Percentiles rank a stretch among this genome's conserved stretches.
phyloP scores from a whole-genome alignment of 2,797 vertebrate species.

The Streptopelia turtur region DNA sequence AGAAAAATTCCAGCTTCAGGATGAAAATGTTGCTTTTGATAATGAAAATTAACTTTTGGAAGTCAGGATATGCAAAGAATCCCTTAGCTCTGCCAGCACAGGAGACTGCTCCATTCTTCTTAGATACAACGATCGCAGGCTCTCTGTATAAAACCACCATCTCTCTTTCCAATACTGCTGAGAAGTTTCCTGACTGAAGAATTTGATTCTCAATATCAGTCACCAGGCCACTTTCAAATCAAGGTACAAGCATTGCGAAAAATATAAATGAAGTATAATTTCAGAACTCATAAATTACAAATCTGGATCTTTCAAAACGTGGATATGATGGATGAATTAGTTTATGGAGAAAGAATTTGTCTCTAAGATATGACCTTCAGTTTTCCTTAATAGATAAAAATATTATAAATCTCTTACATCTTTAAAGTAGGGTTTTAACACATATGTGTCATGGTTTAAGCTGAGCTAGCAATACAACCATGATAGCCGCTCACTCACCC shows the following conservation, averaged over 20 bases:
- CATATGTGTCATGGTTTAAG: not conserved
- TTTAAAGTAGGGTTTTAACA: not conserved
- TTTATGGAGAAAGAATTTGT: not conserved
- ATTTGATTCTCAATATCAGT: not conserved
- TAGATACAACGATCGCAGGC: not conserved
- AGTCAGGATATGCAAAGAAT: not conserved
- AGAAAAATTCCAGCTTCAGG: not conserved
- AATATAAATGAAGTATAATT: not conserved
- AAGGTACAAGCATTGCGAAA: not conserved
- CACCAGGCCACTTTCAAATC: not conserved
- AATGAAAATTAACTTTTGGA: not conserved
- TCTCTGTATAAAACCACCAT: not conserved
- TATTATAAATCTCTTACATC: not conserved
- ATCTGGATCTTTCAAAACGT: not conserved
- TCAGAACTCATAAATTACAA: not conserved
- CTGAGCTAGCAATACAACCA: too few species aligned
- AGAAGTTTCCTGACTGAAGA: not conserved
- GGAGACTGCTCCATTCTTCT: not conserved
- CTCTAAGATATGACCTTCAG: not conserved
- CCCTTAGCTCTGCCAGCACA: not conserved
- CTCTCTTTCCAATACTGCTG: not conserved
- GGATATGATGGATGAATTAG: not conserved
- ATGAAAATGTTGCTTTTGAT: not conserved
- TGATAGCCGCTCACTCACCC: too few species aligned
- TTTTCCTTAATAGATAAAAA: not conserved